Evolutionary conservation across 2,888 invertebrate species (phyloP), one percentile per base, ranked within the genome.

Genomic region (Pheosia tremula): DNA sequence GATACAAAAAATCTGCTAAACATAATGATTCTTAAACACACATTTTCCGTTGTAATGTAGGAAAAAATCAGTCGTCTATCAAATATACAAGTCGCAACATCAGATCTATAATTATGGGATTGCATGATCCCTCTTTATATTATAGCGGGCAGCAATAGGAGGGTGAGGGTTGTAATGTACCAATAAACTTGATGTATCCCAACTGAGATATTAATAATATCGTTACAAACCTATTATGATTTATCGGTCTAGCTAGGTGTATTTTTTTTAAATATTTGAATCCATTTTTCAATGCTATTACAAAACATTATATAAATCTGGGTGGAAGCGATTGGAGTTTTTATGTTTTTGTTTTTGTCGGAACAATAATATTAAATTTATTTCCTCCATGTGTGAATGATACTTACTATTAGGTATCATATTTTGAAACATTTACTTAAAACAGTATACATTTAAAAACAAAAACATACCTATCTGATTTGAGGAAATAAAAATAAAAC

Each of bases 181-280:
- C 50, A 50, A 54, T 38, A 54, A 54, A 54, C 11, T 37, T 38
- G 38, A 54, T 37, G 38, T 11, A 11, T 54, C 38, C 10, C 36
- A 53, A 53, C n/a, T 54, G 50, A 24, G 8, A 50, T 50, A 50
- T 50, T 50, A 24, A 50, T 50, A 24, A 24, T 50, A 24, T 50
- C 24, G 50, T 24, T 24, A 50, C 8, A 50, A 24, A 50, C 6
- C 13, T 9, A 50, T 50, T 24, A 24, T 11, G 45, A 45, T 47
- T 47, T 47, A 4, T 47, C 9, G n/a, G 11, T 47, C 47, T 47
- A n/a, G 5, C 6, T 45, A 4, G 11, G 47, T 47, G 47, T 47
- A 11, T 47, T 47, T n/a, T 9, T 7, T 41, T 41, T 41, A 7
- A 7, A 7, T 41, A 41, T 41, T 41, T 7, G 41, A 8, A 8